phyloP scores from a whole-genome alignment of 2,113 vertebrate genomes.

The Progne subis region DNA sequence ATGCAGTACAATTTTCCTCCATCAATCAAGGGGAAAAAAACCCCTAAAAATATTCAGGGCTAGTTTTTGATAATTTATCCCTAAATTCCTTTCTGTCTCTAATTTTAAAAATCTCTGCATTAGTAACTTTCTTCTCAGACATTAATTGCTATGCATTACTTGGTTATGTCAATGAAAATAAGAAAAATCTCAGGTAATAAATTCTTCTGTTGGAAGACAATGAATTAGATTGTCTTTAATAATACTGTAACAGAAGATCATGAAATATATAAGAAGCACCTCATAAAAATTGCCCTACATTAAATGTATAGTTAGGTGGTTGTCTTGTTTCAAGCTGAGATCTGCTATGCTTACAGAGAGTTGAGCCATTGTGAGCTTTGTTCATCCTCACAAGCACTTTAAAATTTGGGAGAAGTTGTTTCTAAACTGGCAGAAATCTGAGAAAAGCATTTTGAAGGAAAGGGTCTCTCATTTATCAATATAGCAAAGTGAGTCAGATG shows the following conservation, averaged over 20 bases:
- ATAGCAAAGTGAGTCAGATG: neutral
- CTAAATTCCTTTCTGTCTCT: neutral
- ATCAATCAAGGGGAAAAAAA: neutral
- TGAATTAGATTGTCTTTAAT: neutral
- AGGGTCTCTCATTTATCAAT: constrained; percentile 18
- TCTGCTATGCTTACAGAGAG: neutral
- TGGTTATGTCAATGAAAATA: neutral
- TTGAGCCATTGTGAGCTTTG: neutral
- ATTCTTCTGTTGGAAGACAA: neutral
- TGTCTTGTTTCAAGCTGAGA: neutral
- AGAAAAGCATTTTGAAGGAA: constrained; percentile 3
- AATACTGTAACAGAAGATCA: neutral
- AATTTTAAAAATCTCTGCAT: neutral
- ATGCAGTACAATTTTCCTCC: neutral
- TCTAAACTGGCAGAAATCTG: neutral
- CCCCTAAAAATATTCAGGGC: neutral
- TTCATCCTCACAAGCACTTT: neutral
- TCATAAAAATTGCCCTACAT: neutral
- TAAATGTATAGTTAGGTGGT: neutral
- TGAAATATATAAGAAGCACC: neutral
- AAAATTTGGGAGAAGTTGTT: neutral
- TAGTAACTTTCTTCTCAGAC: neutral
- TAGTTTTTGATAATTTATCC: neutral
- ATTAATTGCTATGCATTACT: neutral
- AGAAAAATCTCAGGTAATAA: neutral